These are phyloP conservation scores for Minunthozetes semirufus DNA, from an alignment of 2,888 invertebrate species.

Conservation along the genomic window DNA sequence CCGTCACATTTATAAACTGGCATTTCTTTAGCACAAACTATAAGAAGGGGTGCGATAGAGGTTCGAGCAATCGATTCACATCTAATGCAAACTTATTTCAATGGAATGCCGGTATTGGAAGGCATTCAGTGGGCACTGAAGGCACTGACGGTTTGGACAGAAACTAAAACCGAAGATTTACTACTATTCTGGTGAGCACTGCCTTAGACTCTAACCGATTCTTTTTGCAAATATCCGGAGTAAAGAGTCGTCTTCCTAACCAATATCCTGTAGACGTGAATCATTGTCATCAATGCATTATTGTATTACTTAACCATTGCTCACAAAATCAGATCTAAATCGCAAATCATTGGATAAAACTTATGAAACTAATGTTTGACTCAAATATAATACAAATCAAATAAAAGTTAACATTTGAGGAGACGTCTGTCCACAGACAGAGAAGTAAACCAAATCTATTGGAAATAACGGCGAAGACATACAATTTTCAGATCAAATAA, in stretches of 20 bases:
- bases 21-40: neutral
- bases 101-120: neutral
- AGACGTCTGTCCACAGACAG: neutral
- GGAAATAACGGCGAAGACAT: neutral
- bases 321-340: neutral
- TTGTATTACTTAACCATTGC: no score
- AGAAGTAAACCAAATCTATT: neutral
- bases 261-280: constrained; percentile 28
- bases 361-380: neutral
- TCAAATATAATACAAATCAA: neutral
- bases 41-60: constrained; percentile 11
- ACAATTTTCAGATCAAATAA: neutral
- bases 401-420: neutral
- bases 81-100: constrained; percentile 10
- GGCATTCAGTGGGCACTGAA: neutral
- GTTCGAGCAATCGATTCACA: constrained; percentile 13
- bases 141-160: constrained; percentile 14
- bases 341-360: constrained; percentile 1
- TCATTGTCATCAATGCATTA: constrained; percentile 24
- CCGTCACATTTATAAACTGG: constrained; percentile 1
- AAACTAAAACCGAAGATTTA: constrained; percentile 16
- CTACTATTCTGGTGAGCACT: neutral
- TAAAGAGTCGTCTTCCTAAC: constrained; percentile 24
- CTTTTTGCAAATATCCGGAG: constrained; percentile 30
- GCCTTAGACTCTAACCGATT: constrained; percentile 13